Evolutionary conservation across 2,888 invertebrate species (phyloP), one percentile per base, ranked within the genome.

Genomic region (Timema podura): DNA sequence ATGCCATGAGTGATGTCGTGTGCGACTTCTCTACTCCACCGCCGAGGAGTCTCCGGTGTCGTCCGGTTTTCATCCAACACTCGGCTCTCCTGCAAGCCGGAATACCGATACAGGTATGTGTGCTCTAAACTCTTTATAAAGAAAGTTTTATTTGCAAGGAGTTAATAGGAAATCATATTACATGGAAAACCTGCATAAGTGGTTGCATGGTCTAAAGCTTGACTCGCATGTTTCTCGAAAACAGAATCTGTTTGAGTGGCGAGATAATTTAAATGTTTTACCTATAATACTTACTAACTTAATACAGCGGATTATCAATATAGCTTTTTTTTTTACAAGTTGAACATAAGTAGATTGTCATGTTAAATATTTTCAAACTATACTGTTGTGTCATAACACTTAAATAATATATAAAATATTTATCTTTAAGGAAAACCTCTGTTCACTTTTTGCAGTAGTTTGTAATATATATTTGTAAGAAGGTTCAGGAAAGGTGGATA

Each of bases 1-100:
- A 97, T 79, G 90, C 92, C 0, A 83, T 95, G 65, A 95, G 95
- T 77, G 96, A 97, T 79, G 86, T 96, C 65, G 90, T 89, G 80
- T 85, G 92, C 65, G 88, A 92, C 77, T 85, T 91, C 73, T 84
- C 86, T 48, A 85, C 86, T 74, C 83, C 86, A 6, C 87, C 90
- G 6, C 92, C 92, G 0, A 84, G 93, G 71, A 85, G 86, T 72
- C 83, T 93, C 59, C 83, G 88, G 67, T 90, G 91, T 76, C 85
- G 89, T 51, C 90, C 91, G n/a, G 87, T 90, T 73, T 81, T 90
- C 48, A 87, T 91, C 48, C 90, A 90, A 76, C 90, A 89, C 77
- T 86, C 86, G 13, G 86, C 88, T 46, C 83, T 89, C 70, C 81
- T 89, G 15, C 88, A 89, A 76, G 86, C 88, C 72, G 86, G 87